Base-by-base conservation (phyloP, 2,888 invertebrate genomes). In the Melieria picta region DNA sequence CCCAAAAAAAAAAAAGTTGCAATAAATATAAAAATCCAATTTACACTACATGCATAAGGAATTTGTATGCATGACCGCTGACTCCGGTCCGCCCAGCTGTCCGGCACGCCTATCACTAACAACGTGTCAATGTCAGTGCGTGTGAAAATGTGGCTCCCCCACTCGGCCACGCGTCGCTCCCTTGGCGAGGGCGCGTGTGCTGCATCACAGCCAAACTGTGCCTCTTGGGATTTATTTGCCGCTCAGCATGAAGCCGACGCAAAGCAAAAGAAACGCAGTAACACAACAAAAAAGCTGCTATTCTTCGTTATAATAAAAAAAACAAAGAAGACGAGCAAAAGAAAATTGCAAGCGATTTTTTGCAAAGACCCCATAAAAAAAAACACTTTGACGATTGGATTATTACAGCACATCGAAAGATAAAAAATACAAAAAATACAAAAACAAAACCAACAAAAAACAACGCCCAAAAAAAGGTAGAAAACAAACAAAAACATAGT, bases 11-110 rank as follows among this genome's bases (percentile, higher is more conserved):
- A 52, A 68, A 68, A 50, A 58, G 60, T 45, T 50, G 67, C 50
- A 67, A 67, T 60, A 67, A 67, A 67, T 67, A 67, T 67, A 52
- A 58, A 68, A 68, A 68, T 67, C 67, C 67, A 68, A 68, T 68
- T 60, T 50, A 61, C 67, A 67, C 67, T 45, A 52, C 48, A 58
- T 57, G 47, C 47, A 57, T 66, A 66, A 47, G 9, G 57, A 66
- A 57, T 66, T 57, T 58, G 56, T 65, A 11, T n/a, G 45, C 9
- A 5, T 46, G 10, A 47, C 45, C 10, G n/a, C 47, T n/a, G 11
- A 4, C 11, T 7, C 10, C 47, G 16, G 43, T 43, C 52, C 43
- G 60, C 52, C 55, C 13, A 65, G 45, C 43, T 45, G 42, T 52
- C 43, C 42, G 13, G 9, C 30, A 42, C 9, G 16, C 7, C 11